A percentile compares a stretch with the other conserved stretches of the same genome.
Evolutionary conservation across 2,797 vertebrate species (phyloP).

Genomic region (Margarornis squamiger): DNA sequence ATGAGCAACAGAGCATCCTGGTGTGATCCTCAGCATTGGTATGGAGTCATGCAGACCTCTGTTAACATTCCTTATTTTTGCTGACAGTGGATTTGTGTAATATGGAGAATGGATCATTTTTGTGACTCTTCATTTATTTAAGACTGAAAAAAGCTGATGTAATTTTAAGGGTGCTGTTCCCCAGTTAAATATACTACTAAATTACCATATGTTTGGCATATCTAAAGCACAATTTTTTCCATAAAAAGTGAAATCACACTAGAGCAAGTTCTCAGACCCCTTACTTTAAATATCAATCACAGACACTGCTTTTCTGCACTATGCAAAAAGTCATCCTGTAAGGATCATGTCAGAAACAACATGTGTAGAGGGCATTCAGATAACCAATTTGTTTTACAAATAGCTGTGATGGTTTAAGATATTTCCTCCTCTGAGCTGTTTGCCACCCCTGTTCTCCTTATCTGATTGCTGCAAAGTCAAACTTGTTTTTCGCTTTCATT

Average conservation of each 20-base stretch:
- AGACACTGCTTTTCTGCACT: neutral
- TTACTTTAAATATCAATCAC: neutral
- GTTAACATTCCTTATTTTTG: neutral
- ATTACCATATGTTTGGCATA: neutral
- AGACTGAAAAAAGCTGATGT: neutral
- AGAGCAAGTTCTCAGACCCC: neutral
- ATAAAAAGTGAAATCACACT: neutral
- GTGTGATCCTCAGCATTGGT: neutral
- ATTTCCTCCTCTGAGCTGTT: neutral
- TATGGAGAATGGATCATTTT: neutral
- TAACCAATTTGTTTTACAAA: neutral
- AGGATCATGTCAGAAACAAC: neutral
- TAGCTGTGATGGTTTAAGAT: neutral
- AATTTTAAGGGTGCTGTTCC: neutral
- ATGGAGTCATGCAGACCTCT: neutral
- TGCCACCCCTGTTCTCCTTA: neutral
- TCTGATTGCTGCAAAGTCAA: neutral
- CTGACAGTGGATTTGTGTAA: neutral
- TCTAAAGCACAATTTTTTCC: neutral
- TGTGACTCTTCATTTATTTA: neutral
- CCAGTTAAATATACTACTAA: neutral
- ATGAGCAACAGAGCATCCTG: neutral
- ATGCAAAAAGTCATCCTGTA: neutral
- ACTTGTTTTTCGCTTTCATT: neutral
- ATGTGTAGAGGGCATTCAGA: neutral